Base-by-base conservation (phyloP, 2,797 vertebrate species). In the Notamacropus eugenii region DNA sequence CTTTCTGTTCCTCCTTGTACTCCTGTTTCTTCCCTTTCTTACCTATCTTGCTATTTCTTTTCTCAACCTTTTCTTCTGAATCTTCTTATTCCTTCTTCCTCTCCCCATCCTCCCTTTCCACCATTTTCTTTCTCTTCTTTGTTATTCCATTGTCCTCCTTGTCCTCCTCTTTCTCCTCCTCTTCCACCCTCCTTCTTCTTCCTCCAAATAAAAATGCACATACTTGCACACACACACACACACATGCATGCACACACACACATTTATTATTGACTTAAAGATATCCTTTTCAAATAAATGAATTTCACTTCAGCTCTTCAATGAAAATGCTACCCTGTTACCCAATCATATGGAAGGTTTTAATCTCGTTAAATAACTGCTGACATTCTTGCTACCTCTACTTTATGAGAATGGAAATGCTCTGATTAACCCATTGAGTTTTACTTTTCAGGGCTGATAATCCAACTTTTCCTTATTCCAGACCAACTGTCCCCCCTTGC, bases 401-500 rank as follows among this genome's bases (percentile, higher is more conserved):
- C 31, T 96, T 95, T 22, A 16, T 82, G 95, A 93, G 54, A 94
- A 1, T 28, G 94, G 67, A 96, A 95, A 94, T 97, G 92, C 95
- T 97, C 95, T 95, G 96, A 97, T 93, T 96, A 96, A 92, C 95
- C n/a, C 92, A 96, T 91, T 52, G 92, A 95, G 94, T 97, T 97
- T 96, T 74, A 95, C 54, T 97, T 50, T 82, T 95, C 91, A 96
- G 95, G 94, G 92, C 93, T 91, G 22, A 90, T 54, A 95, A 62
- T 95, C 54, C 95, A 67, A 90, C 31, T 92, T 95, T 19, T 95
- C 54, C 92, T 97, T 95, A 16, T 97, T 56, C 40, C 52, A n/a
- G 22, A 93, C 62, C 96, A 93, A 93, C 40, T 93, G 55, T 97
- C 96, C 95, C 91, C 92, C 54, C 55, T 46, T 97, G 67, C 95